phyloP scores from a whole-genome alignment of 53 echinoderm and acorn worm species.

The Mesocentrotus franciscanus region DNA sequence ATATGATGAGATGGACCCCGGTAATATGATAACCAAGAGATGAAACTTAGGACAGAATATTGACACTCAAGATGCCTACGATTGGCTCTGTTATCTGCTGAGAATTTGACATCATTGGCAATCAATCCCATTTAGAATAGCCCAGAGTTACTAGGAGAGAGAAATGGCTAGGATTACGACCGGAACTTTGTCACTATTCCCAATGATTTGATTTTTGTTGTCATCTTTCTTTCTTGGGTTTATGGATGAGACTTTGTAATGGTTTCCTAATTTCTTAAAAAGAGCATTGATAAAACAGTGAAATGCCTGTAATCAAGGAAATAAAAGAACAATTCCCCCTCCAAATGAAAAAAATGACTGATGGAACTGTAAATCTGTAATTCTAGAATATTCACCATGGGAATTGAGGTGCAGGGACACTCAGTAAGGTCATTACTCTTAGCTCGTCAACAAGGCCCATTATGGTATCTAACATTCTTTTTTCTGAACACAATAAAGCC shows the following conservation, averaged over 20 bases:
- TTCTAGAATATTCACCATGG: neutral
- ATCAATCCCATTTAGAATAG: slow-evolving; percentile 60
- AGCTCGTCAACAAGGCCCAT: neutral
- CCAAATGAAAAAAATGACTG: neutral
- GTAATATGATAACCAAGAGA: slow-evolving; percentile 36
- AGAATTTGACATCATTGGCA: slow-evolving; percentile 40
- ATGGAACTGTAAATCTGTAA: neutral
- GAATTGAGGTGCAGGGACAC: slow-evolving; percentile 48
- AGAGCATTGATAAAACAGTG: neutral
- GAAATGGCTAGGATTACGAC: slow-evolving; percentile 14
- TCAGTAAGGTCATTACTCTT: slow-evolving; percentile 10
- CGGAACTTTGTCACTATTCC: neutral
- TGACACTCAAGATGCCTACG: slow-evolving; percentile 52
- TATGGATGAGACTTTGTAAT: neutral
- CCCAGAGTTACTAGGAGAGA: neutral
- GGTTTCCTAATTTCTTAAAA: neutral
- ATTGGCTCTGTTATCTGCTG: slow-evolving; percentile 30
- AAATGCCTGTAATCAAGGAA: neutral
- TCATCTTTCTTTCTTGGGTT: neutral
- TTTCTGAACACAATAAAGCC: neutral
- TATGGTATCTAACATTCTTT: neutral
- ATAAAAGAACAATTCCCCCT: neutral
- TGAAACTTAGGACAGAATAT: slow-evolving; percentile 52
- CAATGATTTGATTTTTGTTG: neutral
- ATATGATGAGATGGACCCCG: slow-evolving; percentile 7